These are phyloP conservation scores for Halcyon chelicuti DNA, from an alignment of 2,797 vertebrate species.

Conservation along the genomic window DNA sequence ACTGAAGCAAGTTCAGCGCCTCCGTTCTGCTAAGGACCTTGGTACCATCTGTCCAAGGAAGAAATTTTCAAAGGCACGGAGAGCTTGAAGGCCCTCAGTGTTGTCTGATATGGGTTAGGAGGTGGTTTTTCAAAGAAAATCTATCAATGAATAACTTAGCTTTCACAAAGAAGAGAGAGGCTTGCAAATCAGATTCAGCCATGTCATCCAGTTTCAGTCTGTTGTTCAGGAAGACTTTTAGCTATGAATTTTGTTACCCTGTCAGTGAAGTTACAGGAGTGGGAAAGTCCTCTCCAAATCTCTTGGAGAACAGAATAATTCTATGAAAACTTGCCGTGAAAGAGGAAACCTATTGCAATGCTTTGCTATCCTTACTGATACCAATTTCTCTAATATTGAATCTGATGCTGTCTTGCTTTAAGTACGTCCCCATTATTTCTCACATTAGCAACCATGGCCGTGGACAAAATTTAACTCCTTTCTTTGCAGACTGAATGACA, in stretches of 20 bases:
- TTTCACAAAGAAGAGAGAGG: neutral
- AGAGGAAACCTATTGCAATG: neutral
- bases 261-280: neutral
- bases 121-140: neutral
- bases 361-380: neutral
- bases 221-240: neutral
- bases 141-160: neutral
- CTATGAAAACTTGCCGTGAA: neutral
- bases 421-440: neutral
- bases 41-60: neutral
- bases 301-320: neutral
- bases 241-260: neutral
- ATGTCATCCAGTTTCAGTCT: neutral
- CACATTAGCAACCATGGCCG: neutral
- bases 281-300: neutral
- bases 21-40: neutral
- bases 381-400: neutral
- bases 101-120: neutral
- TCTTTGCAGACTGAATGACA: neutral
- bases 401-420: neutral
- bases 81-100: neutral
- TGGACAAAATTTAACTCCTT: neutral
- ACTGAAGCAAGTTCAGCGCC: neutral
- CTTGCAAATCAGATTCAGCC: neutral
- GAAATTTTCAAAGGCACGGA: neutral